phyloP scores from a whole-genome alignment of 1,140 invertebrate species.

The Bombus soroeensis region DNA sequence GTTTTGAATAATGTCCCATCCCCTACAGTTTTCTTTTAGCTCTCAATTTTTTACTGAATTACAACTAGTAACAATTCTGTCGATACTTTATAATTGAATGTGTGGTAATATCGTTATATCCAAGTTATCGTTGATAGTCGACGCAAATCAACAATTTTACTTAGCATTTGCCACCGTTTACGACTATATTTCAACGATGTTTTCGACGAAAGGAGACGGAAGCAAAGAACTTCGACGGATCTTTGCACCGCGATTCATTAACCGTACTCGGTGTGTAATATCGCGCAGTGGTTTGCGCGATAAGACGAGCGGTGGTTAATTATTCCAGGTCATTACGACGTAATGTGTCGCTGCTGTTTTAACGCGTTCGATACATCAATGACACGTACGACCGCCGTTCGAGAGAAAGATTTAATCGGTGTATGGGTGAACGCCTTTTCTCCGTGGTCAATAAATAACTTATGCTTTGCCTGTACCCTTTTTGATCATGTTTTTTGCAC shows the following conservation, averaged over 20 bases:
- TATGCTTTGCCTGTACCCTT: neutral
- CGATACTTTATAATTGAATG: too few species aligned
- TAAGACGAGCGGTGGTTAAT: slow-evolving; percentile 61
- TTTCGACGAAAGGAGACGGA: neutral
- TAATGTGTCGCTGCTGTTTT: slow-evolving; percentile 56
- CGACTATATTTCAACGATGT: neutral
- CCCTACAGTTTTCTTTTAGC: neutral
- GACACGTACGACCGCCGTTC: neutral
- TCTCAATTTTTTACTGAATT: neutral
- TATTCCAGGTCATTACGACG: slow-evolving; percentile 68
- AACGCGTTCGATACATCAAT: slow-evolving; percentile 60
- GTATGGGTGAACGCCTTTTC: slow-evolving; percentile 46
- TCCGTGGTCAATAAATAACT: slow-evolving; percentile 27
- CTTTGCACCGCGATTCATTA: neutral
- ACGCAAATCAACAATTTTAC: neutral
- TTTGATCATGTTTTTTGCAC: neutral
- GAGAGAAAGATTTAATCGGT: slow-evolving; percentile 16
- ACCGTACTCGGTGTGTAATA: slow-evolving; percentile 37
- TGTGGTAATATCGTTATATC: neutral
- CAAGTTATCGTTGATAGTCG: neutral
- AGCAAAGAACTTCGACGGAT: neutral
- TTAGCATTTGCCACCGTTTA: neutral
- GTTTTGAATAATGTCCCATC: neutral
- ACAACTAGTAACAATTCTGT: neutral
- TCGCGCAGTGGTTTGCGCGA: slow-evolving; percentile 15